Percentiles rank a stretch among this genome's conserved stretches.
phyloP scores from a whole-genome alignment of 2,113 vertebrate species.

The Labeo catla region DNA sequence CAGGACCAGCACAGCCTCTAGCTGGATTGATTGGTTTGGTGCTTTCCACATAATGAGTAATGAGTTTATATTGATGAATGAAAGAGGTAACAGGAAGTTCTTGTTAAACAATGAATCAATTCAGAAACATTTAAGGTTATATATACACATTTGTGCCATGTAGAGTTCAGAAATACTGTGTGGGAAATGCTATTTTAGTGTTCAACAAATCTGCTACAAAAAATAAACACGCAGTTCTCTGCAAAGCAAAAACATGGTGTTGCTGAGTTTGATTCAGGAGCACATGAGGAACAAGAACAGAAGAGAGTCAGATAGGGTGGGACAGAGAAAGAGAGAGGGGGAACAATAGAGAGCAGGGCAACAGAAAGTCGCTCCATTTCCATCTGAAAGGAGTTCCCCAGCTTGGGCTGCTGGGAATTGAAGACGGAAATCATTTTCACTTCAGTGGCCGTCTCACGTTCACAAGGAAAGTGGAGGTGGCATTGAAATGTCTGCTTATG shows the following conservation, averaged over 20 bases:
- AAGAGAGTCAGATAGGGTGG: slow-evolving; percentile 18
- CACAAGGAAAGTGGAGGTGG: slow-evolving; percentile 16
- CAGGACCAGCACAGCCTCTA: neutral
- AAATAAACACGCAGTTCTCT: neutral
- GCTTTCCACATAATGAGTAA: neutral
- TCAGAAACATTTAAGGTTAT: neutral
- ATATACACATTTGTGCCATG: neutral
- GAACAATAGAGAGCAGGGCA: slow-evolving; percentile 60
- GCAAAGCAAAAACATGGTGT: slow-evolving; percentile 9
- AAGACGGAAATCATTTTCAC: slow-evolving; percentile 53
- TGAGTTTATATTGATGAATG: neutral
- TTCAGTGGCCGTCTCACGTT: slow-evolving; percentile 30
- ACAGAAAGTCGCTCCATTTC: slow-evolving; percentile 65
- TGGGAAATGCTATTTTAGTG: neutral
- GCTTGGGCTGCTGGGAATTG: slow-evolving; percentile 46
- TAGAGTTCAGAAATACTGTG: neutral
- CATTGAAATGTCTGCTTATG: neutral
- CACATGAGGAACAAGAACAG: slow-evolving; percentile 44
- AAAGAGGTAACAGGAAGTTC: neutral
- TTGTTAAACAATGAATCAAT: neutral
- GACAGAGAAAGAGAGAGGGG: slow-evolving; percentile 45
- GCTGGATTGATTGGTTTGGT: neutral
- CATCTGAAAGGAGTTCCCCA: slow-evolving; percentile 65
- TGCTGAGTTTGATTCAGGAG: slow-evolving; percentile 22
- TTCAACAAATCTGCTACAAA: neutral